These are phyloP conservation scores for Apostichopus californicus DNA, from an alignment of 35 echinoderm and acorn worm genomes.

Conservation along the genomic window DNA sequence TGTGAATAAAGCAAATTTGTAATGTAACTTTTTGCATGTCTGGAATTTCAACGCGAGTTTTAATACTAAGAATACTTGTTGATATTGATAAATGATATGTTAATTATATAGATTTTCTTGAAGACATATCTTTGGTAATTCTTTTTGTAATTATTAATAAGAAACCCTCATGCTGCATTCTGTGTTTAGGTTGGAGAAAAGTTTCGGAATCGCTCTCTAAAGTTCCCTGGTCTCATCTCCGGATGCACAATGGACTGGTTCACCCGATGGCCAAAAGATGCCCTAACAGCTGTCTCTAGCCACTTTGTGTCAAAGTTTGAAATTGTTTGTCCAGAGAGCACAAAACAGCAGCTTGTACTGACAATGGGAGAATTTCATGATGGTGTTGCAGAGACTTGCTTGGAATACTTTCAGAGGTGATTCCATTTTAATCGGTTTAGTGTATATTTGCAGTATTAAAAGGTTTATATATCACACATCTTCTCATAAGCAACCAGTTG, in stretches of 20 bases:
- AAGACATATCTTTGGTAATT: too few relatives aligned
- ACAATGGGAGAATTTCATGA: slow-evolving; percentile 99
- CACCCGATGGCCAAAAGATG: slow-evolving; percentile 95
- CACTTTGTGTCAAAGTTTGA: slow-evolving; percentile 95
- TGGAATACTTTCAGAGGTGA: slow-evolving; percentile 94
- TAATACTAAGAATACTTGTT: too few relatives aligned
- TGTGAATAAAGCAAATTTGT: too few relatives aligned
- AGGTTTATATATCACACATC: too few relatives aligned
- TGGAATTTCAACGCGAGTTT: too few relatives aligned
- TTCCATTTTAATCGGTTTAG: neutral
- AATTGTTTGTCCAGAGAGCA: slow-evolving; percentile 87
- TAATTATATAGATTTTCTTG: too few relatives aligned
- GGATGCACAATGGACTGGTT: slow-evolving; percentile 99
- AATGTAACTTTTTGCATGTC: too few relatives aligned
- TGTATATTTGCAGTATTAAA: too few relatives aligned
- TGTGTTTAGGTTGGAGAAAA: slow-evolving; percentile 90
- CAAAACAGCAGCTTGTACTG: slow-evolving; percentile 88
- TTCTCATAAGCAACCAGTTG: too few relatives aligned
- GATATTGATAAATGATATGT: too few relatives aligned
- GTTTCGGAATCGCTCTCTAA: slow-evolving; percentile 94
- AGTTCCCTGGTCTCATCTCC: slow-evolving; percentile 96
- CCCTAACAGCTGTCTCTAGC: slow-evolving; percentile 90
- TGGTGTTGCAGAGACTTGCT: slow-evolving; percentile 89
- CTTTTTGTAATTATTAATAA: too few relatives aligned
- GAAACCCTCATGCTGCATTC: neutral